A percentile compares a stretch with the other conserved stretches of the same genome.
Conservation (phyloP, 2,888 invertebrate genomes). For the Linnaemya vulpina region DNA sequence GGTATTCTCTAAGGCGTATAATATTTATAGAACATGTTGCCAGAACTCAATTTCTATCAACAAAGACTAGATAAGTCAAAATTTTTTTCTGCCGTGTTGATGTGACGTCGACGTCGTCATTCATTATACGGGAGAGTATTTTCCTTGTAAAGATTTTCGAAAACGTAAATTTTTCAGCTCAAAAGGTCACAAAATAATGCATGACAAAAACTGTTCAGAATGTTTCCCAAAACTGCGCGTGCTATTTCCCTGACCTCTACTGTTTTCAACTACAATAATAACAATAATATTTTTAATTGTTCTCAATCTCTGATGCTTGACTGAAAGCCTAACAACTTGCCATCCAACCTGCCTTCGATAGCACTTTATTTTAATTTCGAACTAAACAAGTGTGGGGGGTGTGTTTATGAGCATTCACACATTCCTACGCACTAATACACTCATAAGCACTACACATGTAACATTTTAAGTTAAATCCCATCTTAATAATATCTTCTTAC, state of each 20-base stretch:
- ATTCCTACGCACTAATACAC: slow-evolving; percentile 10
- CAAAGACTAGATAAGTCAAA: too few species aligned
- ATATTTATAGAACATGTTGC: too few species aligned
- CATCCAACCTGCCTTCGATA: slow-evolving; percentile 17
- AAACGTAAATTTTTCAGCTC: too few species aligned
- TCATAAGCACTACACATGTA: slow-evolving; percentile 42
- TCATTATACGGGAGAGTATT: too few species aligned
- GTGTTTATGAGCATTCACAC: slow-evolving; percentile 30
- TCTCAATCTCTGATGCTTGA: slow-evolving; percentile 6
- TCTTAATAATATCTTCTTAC: slow-evolving; percentile 20
- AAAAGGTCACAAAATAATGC: too few species aligned
- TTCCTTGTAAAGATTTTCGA: too few species aligned
- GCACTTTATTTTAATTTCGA: slow-evolving; percentile 50
- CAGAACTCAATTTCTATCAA: too few species aligned
- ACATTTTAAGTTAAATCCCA: slow-evolving; percentile 53
- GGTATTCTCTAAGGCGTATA: too few species aligned
- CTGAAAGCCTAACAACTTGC: slow-evolving; percentile 26
- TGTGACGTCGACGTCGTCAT: too few species aligned
- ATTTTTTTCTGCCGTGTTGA: too few species aligned
- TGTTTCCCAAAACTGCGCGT: not conserved
- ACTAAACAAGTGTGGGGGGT: slow-evolving; percentile 32
- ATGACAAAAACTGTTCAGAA: not conserved
- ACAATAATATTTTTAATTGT: slow-evolving; percentile 34
- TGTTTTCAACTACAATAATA: not conserved
- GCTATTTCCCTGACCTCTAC: not conserved